phyloP scores from a whole-genome alignment of 2,113 vertebrate genomes.

The Fregata magnificens region DNA sequence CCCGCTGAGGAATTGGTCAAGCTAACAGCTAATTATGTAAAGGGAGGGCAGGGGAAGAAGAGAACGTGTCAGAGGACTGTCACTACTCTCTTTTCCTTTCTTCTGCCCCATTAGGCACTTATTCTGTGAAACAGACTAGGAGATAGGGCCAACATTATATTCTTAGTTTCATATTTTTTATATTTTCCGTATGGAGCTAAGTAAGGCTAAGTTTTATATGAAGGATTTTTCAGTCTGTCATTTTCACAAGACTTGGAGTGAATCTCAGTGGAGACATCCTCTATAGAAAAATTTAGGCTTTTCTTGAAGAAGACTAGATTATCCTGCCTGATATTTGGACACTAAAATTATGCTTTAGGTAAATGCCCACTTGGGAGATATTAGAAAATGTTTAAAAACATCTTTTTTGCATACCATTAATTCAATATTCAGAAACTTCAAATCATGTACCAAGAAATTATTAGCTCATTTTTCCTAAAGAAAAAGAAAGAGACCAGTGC shows the following conservation, averaged over 20 bases:
- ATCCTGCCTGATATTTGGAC: not conserved
- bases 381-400: not conserved
- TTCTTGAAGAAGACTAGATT: not conserved
- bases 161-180: not conserved
- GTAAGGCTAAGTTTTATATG: not conserved
- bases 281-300: not conserved
- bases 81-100: not conserved
- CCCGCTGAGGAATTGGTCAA: not conserved
- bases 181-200: not conserved
- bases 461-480: not conserved
- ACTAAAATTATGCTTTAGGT: not conserved
- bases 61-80: not conserved
- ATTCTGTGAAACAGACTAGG: not conserved
- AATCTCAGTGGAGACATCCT: not conserved
- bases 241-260: not conserved
- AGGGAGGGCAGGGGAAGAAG: not conserved
- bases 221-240: not conserved
- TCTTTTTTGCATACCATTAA: not conserved
- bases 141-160: not conserved
- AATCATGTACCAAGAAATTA: not conserved
- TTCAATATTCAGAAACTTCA: not conserved
- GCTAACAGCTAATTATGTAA: not conserved
- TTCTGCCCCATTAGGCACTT: not conserved
- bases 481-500: fast-evolving
- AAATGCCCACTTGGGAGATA: not conserved